These are phyloP conservation scores for Trematomus loennbergii DNA, from an alignment of 2,113 vertebrate species.

Conservation along the genomic window DNA sequence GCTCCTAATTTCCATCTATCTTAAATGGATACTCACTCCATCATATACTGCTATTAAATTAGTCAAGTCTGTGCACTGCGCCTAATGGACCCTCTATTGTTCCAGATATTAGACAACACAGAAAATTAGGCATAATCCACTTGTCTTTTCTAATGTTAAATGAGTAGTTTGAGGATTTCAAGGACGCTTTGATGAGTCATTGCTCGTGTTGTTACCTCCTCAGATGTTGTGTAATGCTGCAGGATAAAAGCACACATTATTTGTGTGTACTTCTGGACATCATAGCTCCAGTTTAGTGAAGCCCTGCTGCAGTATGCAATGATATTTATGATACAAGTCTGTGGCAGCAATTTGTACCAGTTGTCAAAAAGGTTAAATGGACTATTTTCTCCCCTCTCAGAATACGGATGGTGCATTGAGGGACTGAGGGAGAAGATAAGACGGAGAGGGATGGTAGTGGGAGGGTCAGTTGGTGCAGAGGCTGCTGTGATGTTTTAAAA, in stretches of 20 bases:
- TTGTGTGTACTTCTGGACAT: not conserved
- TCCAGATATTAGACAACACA: conserved; percentile 46
- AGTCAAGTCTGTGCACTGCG: conserved; percentile 37
- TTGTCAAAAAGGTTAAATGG: too few relatives aligned
- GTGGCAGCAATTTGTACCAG: not conserved
- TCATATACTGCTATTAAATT: conserved; percentile 52
- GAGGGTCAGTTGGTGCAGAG: conserved; percentile 3
- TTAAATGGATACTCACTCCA: conserved; percentile 51
- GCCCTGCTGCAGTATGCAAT: not conserved
- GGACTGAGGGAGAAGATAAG: conserved; percentile 16
- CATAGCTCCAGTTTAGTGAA: not conserved
- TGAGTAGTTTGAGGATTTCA: not conserved
- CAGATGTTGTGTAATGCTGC: not conserved
- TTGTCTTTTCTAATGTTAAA: conserved; percentile 25
- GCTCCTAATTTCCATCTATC: conserved; percentile 37
- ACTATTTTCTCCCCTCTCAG: not conserved
- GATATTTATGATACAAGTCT: not conserved
- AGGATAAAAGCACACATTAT: not conserved
- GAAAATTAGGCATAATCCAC: conserved; percentile 38
- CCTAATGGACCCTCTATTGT: conserved; percentile 58
- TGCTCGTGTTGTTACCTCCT: not conserved
- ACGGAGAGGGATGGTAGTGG: not conserved
- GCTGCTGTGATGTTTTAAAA: conserved; percentile 8
- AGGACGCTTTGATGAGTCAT: not conserved
- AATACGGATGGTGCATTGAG: not conserved